Base-by-base conservation (phyloP, 30 jellyfish, hydroid and myxozoan species). In the Hydractinia echinata region DNA sequence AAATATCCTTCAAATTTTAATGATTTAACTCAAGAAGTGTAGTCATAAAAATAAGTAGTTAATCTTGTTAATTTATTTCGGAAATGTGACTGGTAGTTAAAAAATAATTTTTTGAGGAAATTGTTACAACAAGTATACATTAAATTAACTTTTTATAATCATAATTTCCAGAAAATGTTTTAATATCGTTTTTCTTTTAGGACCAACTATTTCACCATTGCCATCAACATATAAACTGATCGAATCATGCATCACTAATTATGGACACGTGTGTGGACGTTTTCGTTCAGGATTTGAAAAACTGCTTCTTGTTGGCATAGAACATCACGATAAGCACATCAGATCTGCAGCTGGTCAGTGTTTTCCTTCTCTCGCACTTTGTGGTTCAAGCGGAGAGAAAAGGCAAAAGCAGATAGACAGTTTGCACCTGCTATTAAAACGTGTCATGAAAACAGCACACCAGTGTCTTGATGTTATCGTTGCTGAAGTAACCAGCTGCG, bases 371-470 rank as follows among this genome's bases (percentile, higher is more conserved):
- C 15, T 74, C 51, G 67, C 83, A 4, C 20, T 74, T n/a, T 74
- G 72, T 50, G 83, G 83, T 19, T 74, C 83, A 49, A 67, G 83
- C 5, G 83, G 83, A 10, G 83, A 74, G 66, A 55, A 58, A 48
- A 55, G 61, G 14, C 51, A 49, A 7, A 18, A 30, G 66, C 68
- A 16, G n/a, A 58, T 44, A 48, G 83, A 74, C 1, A 55, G 61
- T 44, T 74, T 48, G 4, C n/a, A 49, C 14, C 5, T 50, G 7
- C 39, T 74, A 39, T 50, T 74, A 13, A 74, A 21, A 5, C 13
- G 83, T 49, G 83, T 74, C 54, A 66, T 74, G 13, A 13, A 30
- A 30, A 74, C 83, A 50, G 68, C 66, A 49, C 66, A 49, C 13
- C 70, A 74, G 4, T 30, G 21, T n/a, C 21, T 53, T 0, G 51